A percentile compares a stretch with the other conserved stretches of the same genome.
These are phyloP conservation scores for Spermophilus dauricus DNA, from an alignment of 2,113 vertebrate species.

Conservation along the genomic window DNA sequence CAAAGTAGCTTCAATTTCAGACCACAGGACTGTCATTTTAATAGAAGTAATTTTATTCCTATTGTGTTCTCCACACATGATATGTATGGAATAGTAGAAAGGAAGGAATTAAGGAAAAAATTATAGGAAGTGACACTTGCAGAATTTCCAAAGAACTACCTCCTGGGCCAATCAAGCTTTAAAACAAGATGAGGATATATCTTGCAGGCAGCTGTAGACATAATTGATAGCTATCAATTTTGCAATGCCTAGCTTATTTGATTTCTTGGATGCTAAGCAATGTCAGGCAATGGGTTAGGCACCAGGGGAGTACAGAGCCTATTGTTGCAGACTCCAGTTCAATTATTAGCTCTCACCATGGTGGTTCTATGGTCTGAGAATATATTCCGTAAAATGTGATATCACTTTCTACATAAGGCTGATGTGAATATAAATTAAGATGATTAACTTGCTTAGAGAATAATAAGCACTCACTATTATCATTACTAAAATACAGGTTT, in stretches of 20 bases:
- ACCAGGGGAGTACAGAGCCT: background rate
- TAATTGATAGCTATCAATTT: background rate
- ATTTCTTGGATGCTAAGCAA: background rate
- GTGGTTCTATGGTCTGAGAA: background rate
- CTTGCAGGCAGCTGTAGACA: background rate
- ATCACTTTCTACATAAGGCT: background rate
- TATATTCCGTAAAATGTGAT: slow-evolving; percentile 1
- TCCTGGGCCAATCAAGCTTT: background rate
- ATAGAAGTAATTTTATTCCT: slow-evolving; percentile 33
- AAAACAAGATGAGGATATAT: background rate
- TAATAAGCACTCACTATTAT: background rate
- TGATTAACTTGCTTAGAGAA: background rate
- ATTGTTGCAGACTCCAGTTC: background rate
- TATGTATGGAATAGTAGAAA: background rate
- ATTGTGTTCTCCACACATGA: background rate
- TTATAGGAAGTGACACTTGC: background rate
- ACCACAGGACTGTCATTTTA: background rate
- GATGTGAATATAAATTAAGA: background rate
- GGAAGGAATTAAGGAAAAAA: slow-evolving; percentile 17
- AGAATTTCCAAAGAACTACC: slow-evolving; percentile 30
- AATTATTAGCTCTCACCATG: background rate
- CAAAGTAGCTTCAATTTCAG: background rate
- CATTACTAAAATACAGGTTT: background rate
- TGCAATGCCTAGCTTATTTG: background rate
- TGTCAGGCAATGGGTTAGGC: background rate